These are phyloP conservation scores for Phallusia fumigata DNA, from an alignment of 23 tunicate genomes.

Conservation along the genomic window DNA sequence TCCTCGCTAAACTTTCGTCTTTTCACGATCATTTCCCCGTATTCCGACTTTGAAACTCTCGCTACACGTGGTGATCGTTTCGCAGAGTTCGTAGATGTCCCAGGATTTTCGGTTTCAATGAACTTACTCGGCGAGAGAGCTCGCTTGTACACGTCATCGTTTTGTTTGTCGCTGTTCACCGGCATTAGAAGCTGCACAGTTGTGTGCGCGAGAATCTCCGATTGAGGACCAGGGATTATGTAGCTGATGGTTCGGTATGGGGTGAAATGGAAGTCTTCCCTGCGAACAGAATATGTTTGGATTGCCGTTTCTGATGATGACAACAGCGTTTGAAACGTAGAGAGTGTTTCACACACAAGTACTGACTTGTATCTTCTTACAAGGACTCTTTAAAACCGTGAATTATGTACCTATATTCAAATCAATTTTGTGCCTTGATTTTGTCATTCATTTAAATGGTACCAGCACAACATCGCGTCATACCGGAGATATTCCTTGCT, in stretches of 20 bases:
- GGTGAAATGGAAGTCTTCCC: constrained; percentile 91
- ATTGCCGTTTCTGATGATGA: too few relatives aligned
- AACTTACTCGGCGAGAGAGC: background rate
- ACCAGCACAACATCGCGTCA: background rate
- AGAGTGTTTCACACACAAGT: too few relatives aligned
- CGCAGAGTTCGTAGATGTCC: background rate
- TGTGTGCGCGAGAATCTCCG: background rate
- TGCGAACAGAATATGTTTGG: too few relatives aligned
- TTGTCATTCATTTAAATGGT: background rate
- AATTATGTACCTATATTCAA: too few relatives aligned
- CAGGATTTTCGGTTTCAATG: background rate
- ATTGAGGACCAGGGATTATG: constrained; percentile 51
- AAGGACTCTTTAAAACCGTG: too few relatives aligned
- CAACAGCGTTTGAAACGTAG: too few relatives aligned
- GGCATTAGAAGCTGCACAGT: background rate
- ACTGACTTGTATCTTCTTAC: too few relatives aligned
- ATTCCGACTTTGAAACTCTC: background rate
- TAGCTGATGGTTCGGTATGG: constrained; percentile 89
- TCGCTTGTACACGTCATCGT: background rate
- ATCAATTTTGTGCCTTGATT: too few relatives aligned
- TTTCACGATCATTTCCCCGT: background rate
- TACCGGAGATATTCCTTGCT: constrained; percentile 50
- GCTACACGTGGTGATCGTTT: background rate
- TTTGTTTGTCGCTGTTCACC: background rate
- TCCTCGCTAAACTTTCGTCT: background rate